These are phyloP conservation scores for Camponotus vicinus DNA, from an alignment of 1,140 invertebrate species.

Conservation along the genomic window DNA sequence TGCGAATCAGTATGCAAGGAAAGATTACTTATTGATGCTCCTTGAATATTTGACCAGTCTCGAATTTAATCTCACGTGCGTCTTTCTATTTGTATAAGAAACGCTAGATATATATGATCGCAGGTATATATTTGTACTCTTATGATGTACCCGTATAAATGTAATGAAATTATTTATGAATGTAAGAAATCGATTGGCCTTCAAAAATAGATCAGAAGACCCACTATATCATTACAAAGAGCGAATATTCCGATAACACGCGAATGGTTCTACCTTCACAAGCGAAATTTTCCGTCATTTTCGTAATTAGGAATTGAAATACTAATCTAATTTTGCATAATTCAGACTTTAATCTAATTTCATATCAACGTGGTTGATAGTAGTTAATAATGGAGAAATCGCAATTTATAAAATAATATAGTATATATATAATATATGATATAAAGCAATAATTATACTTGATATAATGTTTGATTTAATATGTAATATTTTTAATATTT, in stretches of 20 bases:
- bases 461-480: neutral
- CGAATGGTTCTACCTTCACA: constrained; percentile 35
- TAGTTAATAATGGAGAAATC: neutral
- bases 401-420: neutral
- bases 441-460: neutral
- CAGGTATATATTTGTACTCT: neutral
- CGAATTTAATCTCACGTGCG: constrained; percentile 27
- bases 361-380: neutral
- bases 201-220: constrained; percentile 28
- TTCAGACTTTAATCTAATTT: neutral
- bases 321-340: neutral
- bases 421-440: neutral
- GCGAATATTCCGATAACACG: constrained; percentile 16
- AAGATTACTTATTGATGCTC: constrained; percentile 9
- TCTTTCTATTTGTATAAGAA: constrained; percentile 15
- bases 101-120: neutral
- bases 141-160: neutral
- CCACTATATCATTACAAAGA: neutral
- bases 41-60: constrained; percentile 10
- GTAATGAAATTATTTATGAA: constrained; percentile 3
- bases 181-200: neutral
- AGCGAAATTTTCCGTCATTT: neutral
- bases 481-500: neutral
- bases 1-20: neutral
- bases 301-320: neutral